Evolutionary conservation across 2,797 vertebrate species (phyloP).

Genomic region (Malurus leucopterus): DNA sequence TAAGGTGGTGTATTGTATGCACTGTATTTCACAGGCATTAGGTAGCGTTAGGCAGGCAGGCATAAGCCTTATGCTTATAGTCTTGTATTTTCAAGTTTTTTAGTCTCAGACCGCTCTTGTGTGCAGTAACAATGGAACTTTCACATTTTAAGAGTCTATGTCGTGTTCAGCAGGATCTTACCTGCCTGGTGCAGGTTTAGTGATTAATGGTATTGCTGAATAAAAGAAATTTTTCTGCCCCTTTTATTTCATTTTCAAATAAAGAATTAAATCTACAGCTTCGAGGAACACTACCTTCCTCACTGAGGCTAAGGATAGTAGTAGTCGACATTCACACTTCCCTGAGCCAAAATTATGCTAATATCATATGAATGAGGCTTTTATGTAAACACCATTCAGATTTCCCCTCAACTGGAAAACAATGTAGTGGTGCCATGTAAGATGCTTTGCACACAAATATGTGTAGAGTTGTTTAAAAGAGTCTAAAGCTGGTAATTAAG

Average conservation of each 20-base stretch:
- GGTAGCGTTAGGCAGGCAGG: not conserved
- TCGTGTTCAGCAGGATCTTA: not conserved
- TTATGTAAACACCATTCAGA: not conserved
- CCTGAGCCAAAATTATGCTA: not conserved
- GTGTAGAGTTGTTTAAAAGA: not conserved
- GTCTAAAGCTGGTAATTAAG: not conserved
- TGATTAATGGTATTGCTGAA: not conserved
- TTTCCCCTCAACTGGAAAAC: not conserved
- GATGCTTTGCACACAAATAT: not conserved
- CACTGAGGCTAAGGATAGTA: fast-evolving
- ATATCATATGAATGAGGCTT: not conserved
- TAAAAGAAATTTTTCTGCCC: not conserved
- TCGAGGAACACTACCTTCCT: not conserved
- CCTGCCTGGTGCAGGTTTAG: not conserved
- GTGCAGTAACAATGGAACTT: not conserved
- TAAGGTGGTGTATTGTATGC: not conserved
- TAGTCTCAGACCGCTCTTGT: not conserved
- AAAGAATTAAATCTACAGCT: not conserved
- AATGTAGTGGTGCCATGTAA: not conserved
- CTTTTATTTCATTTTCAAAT: not conserved
- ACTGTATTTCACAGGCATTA: not conserved
- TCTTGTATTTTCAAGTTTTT: not conserved
- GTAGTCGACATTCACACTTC: not conserved
- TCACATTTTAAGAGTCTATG: not conserved
- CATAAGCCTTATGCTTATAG: not conserved